A percentile compares a stretch with the other conserved stretches of the same genome.
These are phyloP conservation scores for Folsomia candida DNA, from an alignment of 2,888 invertebrate species.

Conservation along the genomic window DNA sequence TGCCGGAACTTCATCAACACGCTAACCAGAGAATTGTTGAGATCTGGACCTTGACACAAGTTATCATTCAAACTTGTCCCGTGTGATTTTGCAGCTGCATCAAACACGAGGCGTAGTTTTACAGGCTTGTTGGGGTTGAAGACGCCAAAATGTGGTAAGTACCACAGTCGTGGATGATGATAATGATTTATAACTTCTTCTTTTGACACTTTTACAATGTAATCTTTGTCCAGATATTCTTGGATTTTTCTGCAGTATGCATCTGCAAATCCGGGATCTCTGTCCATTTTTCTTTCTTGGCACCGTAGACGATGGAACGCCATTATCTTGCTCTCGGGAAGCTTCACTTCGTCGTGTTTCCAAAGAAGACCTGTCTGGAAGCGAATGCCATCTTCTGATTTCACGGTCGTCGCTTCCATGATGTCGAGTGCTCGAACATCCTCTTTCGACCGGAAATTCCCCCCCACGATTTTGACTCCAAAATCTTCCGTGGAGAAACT, in stretches of 20 bases:
- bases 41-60: slow-evolving; percentile 26
- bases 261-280: slow-evolving; percentile 18
- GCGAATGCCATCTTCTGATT: slow-evolving; percentile 4
- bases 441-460: too few species aligned
- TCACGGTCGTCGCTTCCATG: not conserved
- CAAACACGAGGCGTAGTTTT: slow-evolving; percentile 24
- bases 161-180: too few species aligned
- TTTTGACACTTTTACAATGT: slow-evolving; percentile 24
- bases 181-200: too few species aligned
- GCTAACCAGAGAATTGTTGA: slow-evolving; percentile 11
- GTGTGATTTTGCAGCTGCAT: slow-evolving; percentile 22
- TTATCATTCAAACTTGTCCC: slow-evolving; percentile 27
- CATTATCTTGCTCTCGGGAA: slow-evolving; percentile 17
- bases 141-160: slow-evolving; percentile 35
- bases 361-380: slow-evolving; percentile 40
- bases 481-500: slow-evolving; percentile 2
- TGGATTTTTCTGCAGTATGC: slow-evolving; percentile 23
- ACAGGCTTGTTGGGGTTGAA: slow-evolving; percentile 26
- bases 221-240: slow-evolving; percentile 33
- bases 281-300: slow-evolving; percentile 21
- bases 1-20: too few species aligned
- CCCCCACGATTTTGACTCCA: too few species aligned
- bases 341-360: slow-evolving; percentile 14
- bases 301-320: slow-evolving; percentile 23
- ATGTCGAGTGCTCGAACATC: slow-evolving; percentile 2